Percentiles rank a stretch among this genome's conserved stretches.
These are phyloP conservation scores for Tragelaphus buxtoni DNA, from an alignment of 2,113 vertebrate species.

Conservation along the genomic window DNA sequence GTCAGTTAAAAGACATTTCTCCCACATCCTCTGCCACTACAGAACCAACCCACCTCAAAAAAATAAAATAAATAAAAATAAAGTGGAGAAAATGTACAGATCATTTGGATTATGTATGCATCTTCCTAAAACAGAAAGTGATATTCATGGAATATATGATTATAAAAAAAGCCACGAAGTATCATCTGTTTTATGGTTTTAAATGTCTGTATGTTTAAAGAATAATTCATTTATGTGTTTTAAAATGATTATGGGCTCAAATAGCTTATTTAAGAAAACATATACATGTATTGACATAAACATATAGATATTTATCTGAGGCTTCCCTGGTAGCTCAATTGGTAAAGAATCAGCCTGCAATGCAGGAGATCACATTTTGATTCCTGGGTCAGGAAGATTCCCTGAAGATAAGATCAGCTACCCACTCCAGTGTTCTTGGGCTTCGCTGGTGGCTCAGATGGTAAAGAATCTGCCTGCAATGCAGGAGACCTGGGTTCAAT, in stretches of 20 bases:
- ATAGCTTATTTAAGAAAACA: neutral
- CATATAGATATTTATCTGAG: neutral
- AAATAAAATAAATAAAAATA: neutral
- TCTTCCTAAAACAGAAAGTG: neutral
- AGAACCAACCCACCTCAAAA: neutral
- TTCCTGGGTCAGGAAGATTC: neutral
- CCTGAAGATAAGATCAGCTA: neutral
- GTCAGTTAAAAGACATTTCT: neutral
- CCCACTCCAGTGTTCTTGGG: neutral
- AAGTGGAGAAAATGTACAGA: neutral
- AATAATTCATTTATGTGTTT: neutral
- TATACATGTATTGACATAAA: neutral
- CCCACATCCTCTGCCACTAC: fast-evolving
- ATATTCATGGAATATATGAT: neutral
- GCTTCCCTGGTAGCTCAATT: neutral
- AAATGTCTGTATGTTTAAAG: neutral
- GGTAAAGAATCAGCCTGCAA: fast-evolving
- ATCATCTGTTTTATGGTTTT: neutral
- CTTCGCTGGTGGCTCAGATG: neutral
- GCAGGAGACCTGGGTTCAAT: neutral
- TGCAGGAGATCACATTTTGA: neutral
- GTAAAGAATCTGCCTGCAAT: neutral
- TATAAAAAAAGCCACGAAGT: neutral
- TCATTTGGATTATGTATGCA: neutral
- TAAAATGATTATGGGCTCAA: neutral